Conservation (phyloP, 2,113 vertebrate genomes). For the Paratilapia polleni region DNA sequence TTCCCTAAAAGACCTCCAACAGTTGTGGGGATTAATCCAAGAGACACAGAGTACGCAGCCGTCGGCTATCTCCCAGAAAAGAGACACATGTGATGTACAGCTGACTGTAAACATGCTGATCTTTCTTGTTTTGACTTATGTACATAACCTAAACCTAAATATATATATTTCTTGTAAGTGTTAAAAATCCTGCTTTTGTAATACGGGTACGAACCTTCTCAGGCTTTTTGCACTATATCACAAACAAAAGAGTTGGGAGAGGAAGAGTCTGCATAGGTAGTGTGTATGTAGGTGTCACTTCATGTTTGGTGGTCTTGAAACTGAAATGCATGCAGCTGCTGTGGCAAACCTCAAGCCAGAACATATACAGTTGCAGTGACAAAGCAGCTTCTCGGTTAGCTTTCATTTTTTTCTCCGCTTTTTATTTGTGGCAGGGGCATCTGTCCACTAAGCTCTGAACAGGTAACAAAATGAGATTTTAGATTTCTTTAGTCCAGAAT, state of each 20-base stretch:
- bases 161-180: neutral
- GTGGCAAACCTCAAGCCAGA: neutral
- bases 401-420: neutral
- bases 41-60: slow-evolving; percentile 52
- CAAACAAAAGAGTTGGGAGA: neutral
- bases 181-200: neutral
- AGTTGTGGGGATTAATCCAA: neutral
- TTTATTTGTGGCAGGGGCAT: neutral
- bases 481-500: neutral
- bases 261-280: neutral
- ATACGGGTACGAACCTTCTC: neutral
- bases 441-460: neutral
- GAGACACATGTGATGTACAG: neutral
- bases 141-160: slow-evolving; percentile 10
- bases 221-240: neutral
- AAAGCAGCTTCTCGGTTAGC: neutral
- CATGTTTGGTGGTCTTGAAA: neutral
- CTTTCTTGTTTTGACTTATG: neutral
- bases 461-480: neutral
- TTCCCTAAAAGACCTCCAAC: slow-evolving; percentile 56
- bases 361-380: neutral
- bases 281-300: neutral
- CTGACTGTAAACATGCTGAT: neutral
- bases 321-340: neutral
- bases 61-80: slow-evolving; percentile 40